Evolutionary conservation across 2,113 vertebrate species (phyloP), one percentile per base, ranked within the genome.

Genomic region (Delphinus delphis): DNA sequence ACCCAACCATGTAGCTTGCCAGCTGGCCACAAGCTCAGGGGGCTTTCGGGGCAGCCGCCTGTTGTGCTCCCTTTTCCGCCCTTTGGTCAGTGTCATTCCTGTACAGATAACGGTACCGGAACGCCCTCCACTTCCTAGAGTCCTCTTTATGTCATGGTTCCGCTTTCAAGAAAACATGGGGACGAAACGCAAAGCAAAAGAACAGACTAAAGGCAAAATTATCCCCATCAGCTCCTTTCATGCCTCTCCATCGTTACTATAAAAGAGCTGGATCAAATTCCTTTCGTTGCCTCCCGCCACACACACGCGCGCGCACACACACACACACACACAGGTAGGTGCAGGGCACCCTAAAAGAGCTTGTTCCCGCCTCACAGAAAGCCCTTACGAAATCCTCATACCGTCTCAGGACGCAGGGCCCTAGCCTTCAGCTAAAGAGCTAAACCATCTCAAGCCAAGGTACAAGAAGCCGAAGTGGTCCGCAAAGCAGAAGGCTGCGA

Each of bases 71-170:
- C 25, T 38, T 58, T 77, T 94, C 85, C 65, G 88, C 70, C 90
- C 77, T 91, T 21, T 20, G 80, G 25, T 93, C 82, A 74, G 71
- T 68, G 87, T 82, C 97, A 88, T 63, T 93, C 85, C 96, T 12
- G 95, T 36, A 25, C 94, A 96, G 86, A 98, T 98, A 98, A 97
- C 97, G 93, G 97, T 86, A 31, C 93, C 55, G 47, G 88, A 89
- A 93, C 93, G 94, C 95, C 90, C 93, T 97, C 96, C 96, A 95
- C 97, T 97, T 97, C 97, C 97, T 97, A 92, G 53, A 96, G 70
- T 84, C 88, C 83, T 96, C 84, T 28, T 92, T 38, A 80, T 70
- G 91, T 92, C 95, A 95, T 31, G 77, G 96, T 98, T 98, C 98
- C 97, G 98, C 98, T 97, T 98, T 97, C 84, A 50, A 90, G 62